Conservation (phyloP, 2,888 invertebrate genomes). For the Phaedon cochleariae region DNA sequence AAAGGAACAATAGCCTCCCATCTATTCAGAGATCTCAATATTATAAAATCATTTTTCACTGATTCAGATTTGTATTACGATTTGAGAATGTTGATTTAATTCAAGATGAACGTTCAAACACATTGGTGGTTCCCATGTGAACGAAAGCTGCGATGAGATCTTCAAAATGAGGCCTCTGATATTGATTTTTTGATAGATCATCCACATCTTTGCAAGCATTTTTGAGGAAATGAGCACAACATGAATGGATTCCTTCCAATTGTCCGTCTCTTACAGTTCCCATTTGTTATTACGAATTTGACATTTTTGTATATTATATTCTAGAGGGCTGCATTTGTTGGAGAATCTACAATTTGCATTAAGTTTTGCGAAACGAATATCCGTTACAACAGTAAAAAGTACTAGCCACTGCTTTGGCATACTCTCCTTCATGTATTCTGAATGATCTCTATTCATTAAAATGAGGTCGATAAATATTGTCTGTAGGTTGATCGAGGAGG, state of each 20-base stretch:
- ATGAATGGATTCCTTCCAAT: conserved; percentile 22
- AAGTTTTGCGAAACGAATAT: conserved; percentile 31
- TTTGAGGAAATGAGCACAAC: conserved; percentile 27
- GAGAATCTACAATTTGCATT: conserved; percentile 23
- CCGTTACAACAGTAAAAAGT: conserved; percentile 27
- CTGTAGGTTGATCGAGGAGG: conserved; percentile 20
- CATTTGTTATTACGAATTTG: background rate
- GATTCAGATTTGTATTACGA: no score
- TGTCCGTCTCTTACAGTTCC: background rate
- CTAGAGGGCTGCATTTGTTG: conserved; percentile 8
- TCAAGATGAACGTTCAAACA: no score
- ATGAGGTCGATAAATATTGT: conserved; percentile 24
- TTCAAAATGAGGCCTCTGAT: background rate
- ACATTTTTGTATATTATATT: conserved; percentile 19
- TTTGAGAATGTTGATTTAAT: no score
- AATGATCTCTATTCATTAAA: conserved; percentile 20
- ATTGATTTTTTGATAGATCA: background rate
- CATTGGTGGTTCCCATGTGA: no score
- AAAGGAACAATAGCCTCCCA: background rate
- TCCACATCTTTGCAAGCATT: conserved; percentile 23
- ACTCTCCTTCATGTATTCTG: conserved; percentile 19
- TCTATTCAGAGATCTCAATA: no score
- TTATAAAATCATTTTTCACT: no score
- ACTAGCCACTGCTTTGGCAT: conserved; percentile 28
- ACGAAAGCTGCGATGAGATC: background rate